These are phyloP conservation scores for Anarhynchus alexandrinus DNA, from an alignment of 2,113 vertebrate genomes.

Conservation along the genomic window DNA sequence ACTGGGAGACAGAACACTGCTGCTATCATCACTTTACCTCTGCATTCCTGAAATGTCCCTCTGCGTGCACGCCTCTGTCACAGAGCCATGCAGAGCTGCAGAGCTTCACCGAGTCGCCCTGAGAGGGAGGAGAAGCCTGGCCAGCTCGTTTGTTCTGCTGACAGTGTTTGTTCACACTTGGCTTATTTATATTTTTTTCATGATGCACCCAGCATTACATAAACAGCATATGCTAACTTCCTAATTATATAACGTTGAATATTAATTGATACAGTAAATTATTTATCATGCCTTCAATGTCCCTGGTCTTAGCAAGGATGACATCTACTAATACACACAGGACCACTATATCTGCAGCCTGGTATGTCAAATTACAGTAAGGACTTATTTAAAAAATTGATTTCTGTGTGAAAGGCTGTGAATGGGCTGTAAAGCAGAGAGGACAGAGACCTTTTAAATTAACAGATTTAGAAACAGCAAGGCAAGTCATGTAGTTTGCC, in stretches of 20 bases:
- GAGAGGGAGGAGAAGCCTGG: neutral
- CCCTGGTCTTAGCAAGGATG: neutral
- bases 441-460: neutral
- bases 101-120: neutral
- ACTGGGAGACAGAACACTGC: neutral
- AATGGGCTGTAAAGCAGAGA: neutral
- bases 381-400: neutral
- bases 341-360: neutral
- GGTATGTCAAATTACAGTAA: neutral
- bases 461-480: neutral
- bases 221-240: neutral
- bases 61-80: accelerated
- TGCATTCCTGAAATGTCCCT: neutral
- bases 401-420: neutral
- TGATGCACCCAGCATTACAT: neutral
- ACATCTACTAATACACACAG: neutral
- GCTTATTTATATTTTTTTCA: neutral
- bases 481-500: neutral
- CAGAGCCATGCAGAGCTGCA: neutral
- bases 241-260: neutral
- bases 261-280: neutral
- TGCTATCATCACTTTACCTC: neutral
- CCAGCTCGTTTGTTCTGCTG: neutral
- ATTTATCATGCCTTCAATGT: neutral
- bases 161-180: neutral